Base-by-base conservation (phyloP, 2,797 vertebrate species). In the Hemibagrus guttatus region DNA sequence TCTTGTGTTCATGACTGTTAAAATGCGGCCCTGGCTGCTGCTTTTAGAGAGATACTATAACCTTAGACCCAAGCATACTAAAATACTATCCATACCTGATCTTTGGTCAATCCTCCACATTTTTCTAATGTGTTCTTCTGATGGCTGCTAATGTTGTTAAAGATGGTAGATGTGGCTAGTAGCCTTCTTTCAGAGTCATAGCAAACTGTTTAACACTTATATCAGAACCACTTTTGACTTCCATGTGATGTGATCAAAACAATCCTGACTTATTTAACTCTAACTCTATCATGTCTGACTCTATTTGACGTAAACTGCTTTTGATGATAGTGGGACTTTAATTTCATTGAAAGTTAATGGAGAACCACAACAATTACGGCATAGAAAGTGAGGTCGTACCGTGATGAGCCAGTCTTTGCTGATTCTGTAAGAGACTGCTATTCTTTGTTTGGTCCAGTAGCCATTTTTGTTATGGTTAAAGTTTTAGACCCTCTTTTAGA, bases 131-230 rank as follows among this genome's bases (percentile, higher is more conserved):
- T 59, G 58, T 59, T 59, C 76, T 7, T 56, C 35, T 76, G 31
- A 83, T 76, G 79, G n/a, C 49, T 76, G 71, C 42, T 83, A 35
- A 58, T 83, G 71, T 35, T 64, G 28, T 35, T 61, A 46, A 28
- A 19, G 35, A 23, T 28, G 17, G 42, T 14, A 82, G 13, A 49
- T 8, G 31, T 66, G 39, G 80, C 31, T 54, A n/a, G 28, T 64
- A 66, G 14, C 58, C 56, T 80, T 9, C 58, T 81, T 31, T 13
- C 75, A 58, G 58, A 46, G 78, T 81, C 78, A 81, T 76, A 56
- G 63, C 23, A 61, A 82, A 49, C 21, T 14, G 68, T 49, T 54
- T 35, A 69, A 23, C 31, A 42, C 31, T 64, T 75, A 56, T 8
- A 16, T 86, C 46, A 54, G n/a, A 81, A 19, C 56, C 5, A 54